Percentiles rank a stretch among this genome's conserved stretches.
Conservation (phyloP, 1,140 invertebrate genomes). For the Tribolium madens region DNA sequence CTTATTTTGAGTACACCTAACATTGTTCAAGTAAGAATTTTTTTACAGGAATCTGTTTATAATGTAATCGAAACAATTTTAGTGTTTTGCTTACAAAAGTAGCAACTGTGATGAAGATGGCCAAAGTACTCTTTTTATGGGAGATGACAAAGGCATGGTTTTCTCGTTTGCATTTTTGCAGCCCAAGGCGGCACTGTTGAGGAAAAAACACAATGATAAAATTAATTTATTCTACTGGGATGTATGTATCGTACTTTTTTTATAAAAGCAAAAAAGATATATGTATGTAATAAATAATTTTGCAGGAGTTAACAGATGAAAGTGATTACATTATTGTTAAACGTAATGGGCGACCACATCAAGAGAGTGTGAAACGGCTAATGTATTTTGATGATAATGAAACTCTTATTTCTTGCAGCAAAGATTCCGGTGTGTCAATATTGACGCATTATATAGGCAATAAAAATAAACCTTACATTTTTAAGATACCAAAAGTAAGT, state of each 20-base stretch:
- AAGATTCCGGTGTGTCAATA: slow-evolving; percentile 65
- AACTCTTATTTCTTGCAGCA: slow-evolving; percentile 68
- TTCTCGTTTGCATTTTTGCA: slow-evolving; percentile 66
- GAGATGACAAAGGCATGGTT: slow-evolving; percentile 68
- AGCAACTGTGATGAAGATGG: slow-evolving; percentile 25
- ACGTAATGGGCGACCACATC: slow-evolving; percentile 64
- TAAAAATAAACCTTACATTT: slow-evolving; percentile 66
- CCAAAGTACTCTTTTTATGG: slow-evolving; percentile 66
- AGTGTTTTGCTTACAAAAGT: slow-evolving; percentile 66
- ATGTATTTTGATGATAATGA: slow-evolving; percentile 64
- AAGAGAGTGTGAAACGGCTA: slow-evolving; percentile 64
- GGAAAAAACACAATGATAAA: slow-evolving; percentile 66
- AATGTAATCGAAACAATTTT: slow-evolving; percentile 47
- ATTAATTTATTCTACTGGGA: slow-evolving; percentile 70
- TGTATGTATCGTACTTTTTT: slow-evolving; percentile 62
- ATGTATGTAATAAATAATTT: slow-evolving; percentile 48
- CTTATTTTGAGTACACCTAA: slow-evolving; percentile 68
- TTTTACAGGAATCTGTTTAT: not conserved
- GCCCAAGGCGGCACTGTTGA: slow-evolving; percentile 66
- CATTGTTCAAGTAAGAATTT: slow-evolving; percentile 62
- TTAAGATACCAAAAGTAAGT: slow-evolving; percentile 67
- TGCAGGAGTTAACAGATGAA: slow-evolving; percentile 65
- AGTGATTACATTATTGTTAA: slow-evolving; percentile 64
- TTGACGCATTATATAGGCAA: slow-evolving; percentile 65
- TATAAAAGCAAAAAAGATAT: slow-evolving; percentile 4